Evolutionary conservation across 2,113 vertebrate species (phyloP), one percentile per base, ranked within the genome.

Genomic region (Coptodon bakossiorum): DNA sequence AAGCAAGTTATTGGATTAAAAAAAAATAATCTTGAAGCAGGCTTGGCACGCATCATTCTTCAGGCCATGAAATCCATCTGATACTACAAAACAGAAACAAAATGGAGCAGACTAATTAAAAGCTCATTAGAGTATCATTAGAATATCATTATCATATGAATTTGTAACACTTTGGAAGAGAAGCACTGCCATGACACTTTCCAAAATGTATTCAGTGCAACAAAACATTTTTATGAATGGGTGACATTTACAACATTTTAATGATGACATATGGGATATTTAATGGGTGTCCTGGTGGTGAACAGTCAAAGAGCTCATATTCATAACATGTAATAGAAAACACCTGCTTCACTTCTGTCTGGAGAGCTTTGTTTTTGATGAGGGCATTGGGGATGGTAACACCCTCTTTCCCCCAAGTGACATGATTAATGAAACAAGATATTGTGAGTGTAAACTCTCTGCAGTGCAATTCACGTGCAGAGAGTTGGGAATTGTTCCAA

Each of bases 101-200:
- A 93, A 86, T 50, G 71, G 48, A 81, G 66, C 79, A 81, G 66
- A 82, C 83, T 82, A 76, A 91, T 90, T 84, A 80, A 79, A 89
- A 71, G 27, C 38, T 86, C 56, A 87, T 89, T 43, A 82, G 57
- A 57, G 56, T 27, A 11, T 45, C 61, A 79, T 88, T 84, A 82
- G 56, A 85, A 87, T 71, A 56, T 53, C 34, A 79, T 88, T 68
- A 86, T 50, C 57, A 68, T 63, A 50, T 87, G 45, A 78, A 78
- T 52, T 78, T 78, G 73, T 78, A 78, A 78, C 73, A 78, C 45
- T 78, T 78, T 78, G 45, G 45, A 52, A 52, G 10, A 78, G 73
- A 78, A 52, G 45, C 73, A 52, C 29, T 34, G 10, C 54, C 9
- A 1, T 6, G 83, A 31, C 68, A 82, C 52, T 52, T 85, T 31